Percentiles rank a stretch among this genome's conserved stretches.
Conservation (phyloP, 2,113 vertebrate genomes). For the Arothron firmamentum region DNA sequence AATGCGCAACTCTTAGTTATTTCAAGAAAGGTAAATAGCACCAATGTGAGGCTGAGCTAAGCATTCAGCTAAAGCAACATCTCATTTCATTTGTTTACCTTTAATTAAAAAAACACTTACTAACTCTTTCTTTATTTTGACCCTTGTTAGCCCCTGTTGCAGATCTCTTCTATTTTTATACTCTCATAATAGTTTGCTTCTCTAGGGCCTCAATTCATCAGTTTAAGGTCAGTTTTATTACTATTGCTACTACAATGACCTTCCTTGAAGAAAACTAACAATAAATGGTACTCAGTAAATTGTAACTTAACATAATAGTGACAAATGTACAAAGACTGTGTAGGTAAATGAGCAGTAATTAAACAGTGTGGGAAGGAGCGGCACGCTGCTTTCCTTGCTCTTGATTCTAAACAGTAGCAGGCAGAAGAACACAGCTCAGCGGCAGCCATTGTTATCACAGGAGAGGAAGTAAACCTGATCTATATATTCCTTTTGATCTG, state of each 20-base stretch:
- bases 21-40: background rate
- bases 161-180: too few relatives aligned
- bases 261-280: background rate
- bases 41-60: background rate
- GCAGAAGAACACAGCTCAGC: conserved; percentile 11
- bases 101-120: conserved; percentile 1
- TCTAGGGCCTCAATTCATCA: too few relatives aligned
- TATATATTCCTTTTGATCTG: conserved; percentile 25
- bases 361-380: background rate
- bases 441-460: background rate
- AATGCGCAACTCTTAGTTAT: background rate
- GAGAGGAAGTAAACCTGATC: conserved; percentile 23
- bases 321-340: background rate
- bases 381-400: conserved; percentile 8
- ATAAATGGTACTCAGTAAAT: background rate
- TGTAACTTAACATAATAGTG: background rate
- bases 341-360: background rate
- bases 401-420: conserved; percentile 1
- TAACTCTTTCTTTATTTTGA: background rate
- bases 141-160: background rate
- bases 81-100: conserved; percentile 2
- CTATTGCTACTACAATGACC: too few relatives aligned
- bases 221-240: too few relatives aligned
- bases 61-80: background rate
- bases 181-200: too few relatives aligned